Base-by-base conservation (phyloP, 2,113 vertebrate genomes). In the Lepus europaeus region DNA sequence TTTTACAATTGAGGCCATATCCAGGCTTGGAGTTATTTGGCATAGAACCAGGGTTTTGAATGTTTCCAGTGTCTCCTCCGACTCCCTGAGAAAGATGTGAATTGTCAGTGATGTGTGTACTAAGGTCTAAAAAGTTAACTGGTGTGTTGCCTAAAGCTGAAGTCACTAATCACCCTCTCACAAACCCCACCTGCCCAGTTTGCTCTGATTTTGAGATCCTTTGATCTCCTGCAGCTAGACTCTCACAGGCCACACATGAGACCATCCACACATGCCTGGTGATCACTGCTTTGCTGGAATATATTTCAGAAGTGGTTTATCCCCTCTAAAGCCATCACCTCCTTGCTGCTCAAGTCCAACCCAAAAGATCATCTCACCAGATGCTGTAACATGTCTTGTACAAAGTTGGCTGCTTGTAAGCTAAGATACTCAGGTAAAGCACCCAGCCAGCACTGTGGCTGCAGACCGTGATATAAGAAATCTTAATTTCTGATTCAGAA, bases 401-500 rank as follows among this genome's bases (percentile, higher is more conserved):
- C 31, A 39, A 66, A 85, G 33, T 27, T 5, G 4, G 31, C 20
- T 89, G 27, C 49, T 17, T 73, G 45, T 10, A 86, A 72, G 80
- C 8, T n/a, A 14, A 39, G 31, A 3, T 1, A 3, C 45, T 22
- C 36, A 45, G n/a, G 23, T 64, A 66, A 76, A 39, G 6, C 20
- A 89, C 27, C 33, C 51, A 87, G 69, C 13, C 1, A 8, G 27
- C 39, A 63, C 33, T 63, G 13, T 29, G 45, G 31, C 9, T 73
- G 51, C 19, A 64, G 12, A 25, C 12, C 69, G n/a, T 20, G 12
- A 59, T 77, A 16, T 31, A 95, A 68, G 77, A 87, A 93, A 72
- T 64, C 29, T 53, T 79, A 82, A 70, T 90, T 92, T 87, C 39
- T 33, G 36, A 81, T 74, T 89, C 68, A 69, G 77, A 93, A 87